Conservation (phyloP, 2,113 vertebrate genomes). For the Zosterops japonicus region DNA sequence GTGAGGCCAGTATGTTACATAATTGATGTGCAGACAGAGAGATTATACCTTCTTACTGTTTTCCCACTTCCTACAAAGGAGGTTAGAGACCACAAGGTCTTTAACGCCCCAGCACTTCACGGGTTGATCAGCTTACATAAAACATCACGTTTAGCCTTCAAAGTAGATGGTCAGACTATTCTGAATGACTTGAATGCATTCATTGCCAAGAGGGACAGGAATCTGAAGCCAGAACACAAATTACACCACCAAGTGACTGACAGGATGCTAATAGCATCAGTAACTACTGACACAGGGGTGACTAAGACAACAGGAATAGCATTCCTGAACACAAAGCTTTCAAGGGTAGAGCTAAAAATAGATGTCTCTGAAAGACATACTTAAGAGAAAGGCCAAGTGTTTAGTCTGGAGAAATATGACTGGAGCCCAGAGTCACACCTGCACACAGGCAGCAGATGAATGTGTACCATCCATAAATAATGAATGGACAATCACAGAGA, state of each 20-base stretch:
- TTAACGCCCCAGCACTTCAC: background rate
- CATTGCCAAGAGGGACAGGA: background rate
- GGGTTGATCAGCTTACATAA: background rate
- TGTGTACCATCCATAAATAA: background rate
- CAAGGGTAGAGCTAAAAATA: background rate
- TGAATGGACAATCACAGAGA: background rate
- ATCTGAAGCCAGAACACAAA: background rate
- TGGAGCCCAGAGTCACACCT: background rate
- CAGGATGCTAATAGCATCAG: background rate
- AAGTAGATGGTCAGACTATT: background rate
- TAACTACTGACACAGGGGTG: background rate
- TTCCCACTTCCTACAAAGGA: background rate
- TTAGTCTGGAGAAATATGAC: background rate
- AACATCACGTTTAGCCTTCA: background rate
- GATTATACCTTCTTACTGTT: background rate
- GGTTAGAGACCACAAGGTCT: background rate
- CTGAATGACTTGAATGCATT: background rate
- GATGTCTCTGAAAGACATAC: background rate
- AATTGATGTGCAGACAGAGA: background rate
- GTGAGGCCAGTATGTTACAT: background rate
- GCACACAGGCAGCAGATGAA: background rate
- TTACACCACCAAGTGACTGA: background rate
- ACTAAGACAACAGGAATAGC: slow-evolving; percentile 8
- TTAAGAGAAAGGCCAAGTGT: background rate
- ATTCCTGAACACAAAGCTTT: background rate